A percentile compares a stretch with the other conserved stretches of the same genome.
Evolutionary conservation across 2,113 vertebrate species (phyloP).

Genomic region (Larimichthys polyactis): DNA sequence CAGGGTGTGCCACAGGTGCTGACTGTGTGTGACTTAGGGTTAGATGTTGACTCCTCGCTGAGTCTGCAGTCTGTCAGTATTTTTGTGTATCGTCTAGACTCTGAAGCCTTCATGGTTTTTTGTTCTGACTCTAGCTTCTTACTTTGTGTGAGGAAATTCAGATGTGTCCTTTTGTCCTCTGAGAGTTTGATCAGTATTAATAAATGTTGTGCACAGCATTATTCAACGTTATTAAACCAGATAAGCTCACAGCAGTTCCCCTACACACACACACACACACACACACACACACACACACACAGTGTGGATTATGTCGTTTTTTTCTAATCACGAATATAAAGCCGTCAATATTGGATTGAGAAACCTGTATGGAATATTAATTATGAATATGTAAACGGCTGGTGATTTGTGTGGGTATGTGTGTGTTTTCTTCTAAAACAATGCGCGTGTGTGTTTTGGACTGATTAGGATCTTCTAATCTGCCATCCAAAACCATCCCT

Average conservation of each 20-base stretch:
- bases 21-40: too few relatives aligned
- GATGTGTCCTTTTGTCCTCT: background rate
- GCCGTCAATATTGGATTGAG: conserved; percentile 8
- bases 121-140: background rate
- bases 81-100: too few relatives aligned
- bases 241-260: background rate
- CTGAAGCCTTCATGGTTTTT: background rate
- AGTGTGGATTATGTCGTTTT: background rate
- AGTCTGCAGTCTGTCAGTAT: too few relatives aligned
- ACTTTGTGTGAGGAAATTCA: background rate
- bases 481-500: background rate
- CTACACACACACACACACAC: background rate
- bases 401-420: background rate
- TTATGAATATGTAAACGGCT: conserved; percentile 3
- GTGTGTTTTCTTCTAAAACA: background rate
- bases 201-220: background rate
- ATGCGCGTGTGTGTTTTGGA: background rate
- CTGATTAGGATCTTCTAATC: conserved; percentile 13
- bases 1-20: too few relatives aligned
- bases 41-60: too few relatives aligned
- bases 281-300: background rate
- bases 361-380: conserved; percentile 13
- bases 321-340: background rate
- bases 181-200: background rate
- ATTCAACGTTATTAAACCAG: background rate